These are phyloP conservation scores for Microplitis deprimator DNA, from an alignment of 2,888 invertebrate species.

Conservation along the genomic window DNA sequence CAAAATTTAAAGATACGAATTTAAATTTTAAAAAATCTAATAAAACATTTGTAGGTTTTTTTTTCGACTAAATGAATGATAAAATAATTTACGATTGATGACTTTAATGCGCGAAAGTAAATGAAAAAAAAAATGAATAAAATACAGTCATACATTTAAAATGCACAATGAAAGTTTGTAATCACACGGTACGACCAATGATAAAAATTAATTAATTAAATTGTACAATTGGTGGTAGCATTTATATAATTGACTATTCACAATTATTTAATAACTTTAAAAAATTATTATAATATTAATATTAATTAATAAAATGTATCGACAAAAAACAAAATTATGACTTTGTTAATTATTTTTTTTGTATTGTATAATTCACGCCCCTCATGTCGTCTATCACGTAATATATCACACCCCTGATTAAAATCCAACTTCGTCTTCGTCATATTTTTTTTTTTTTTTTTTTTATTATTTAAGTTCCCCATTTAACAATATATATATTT, in stretches of 20 bases:
- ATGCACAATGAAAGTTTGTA: slow-evolving; percentile 16
- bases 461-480: neutral
- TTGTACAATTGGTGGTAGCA: slow-evolving; percentile 39
- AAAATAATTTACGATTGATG: slow-evolving; percentile 16
- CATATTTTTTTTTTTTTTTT: neutral
- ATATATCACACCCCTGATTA: slow-evolving; percentile 36
- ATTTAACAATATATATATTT: slow-evolving; percentile 1
- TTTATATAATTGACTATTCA: slow-evolving; percentile 30
- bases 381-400: slow-evolving; percentile 37
- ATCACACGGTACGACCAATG: slow-evolving; percentile 11
- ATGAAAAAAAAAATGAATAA: slow-evolving; percentile 11
- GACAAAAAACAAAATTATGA: slow-evolving; percentile 27
- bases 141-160: slow-evolving; percentile 5
- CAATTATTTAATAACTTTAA: slow-evolving; percentile 24
- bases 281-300: slow-evolving; percentile 12
- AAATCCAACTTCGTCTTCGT: slow-evolving; percentile 26
- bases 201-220: slow-evolving; percentile 31
- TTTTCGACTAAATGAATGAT: neutral
- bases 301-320: slow-evolving; percentile 27
- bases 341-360: slow-evolving; percentile 30
- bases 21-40: neutral
- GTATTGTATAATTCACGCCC: slow-evolving; percentile 31
- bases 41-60: neutral
- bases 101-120: slow-evolving; percentile 26
- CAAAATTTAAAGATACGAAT: slow-evolving; percentile 29